Evolutionary conservation across 2,797 vertebrate species (phyloP).

Genomic region (Cephalopachus bancanus): DNA sequence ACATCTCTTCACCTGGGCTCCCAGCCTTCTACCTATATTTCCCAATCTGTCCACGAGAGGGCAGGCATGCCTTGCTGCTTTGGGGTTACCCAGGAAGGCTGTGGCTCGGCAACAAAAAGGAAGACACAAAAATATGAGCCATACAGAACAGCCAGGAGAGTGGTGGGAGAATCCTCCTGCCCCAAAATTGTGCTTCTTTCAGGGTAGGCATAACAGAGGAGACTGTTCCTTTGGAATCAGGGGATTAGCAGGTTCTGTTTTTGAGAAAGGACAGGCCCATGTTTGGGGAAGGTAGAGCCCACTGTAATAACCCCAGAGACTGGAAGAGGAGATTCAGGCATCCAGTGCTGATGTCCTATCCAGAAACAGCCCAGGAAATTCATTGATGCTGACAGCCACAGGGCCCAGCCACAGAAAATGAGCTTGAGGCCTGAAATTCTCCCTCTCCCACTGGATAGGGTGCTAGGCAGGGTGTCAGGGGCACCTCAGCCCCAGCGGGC

Average conservation of each 20-base stretch:
- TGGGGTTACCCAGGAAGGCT: not conserved
- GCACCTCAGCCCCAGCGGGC: not conserved
- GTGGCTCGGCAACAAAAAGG: not conserved
- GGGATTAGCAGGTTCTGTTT: constrained; percentile 20
- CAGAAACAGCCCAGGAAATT: not conserved
- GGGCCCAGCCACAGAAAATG: not conserved
- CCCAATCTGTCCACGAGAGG: constrained; percentile 60
- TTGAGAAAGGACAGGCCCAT: not conserved
- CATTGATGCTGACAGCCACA: not conserved
- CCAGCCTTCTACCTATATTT: not conserved
- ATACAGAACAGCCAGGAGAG: constrained; percentile 61
- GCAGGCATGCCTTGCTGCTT: constrained; percentile 25
- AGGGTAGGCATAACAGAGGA: not conserved
- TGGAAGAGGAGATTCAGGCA: not conserved
- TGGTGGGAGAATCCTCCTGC: constrained; percentile 32
- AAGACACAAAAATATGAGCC: constrained; percentile 53
- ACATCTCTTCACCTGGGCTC: not conserved
- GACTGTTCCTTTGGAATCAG: constrained; percentile 50
- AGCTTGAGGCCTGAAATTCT: not conserved
- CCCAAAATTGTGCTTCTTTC: constrained; percentile 36
- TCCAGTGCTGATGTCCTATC: not conserved
- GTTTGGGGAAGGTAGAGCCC: not conserved
- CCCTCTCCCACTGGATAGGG: not conserved
- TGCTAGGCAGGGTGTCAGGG: not conserved
- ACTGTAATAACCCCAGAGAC: not conserved